These are phyloP conservation scores for Oxystoma pomonae DNA, from an alignment of 2,888 invertebrate genomes.

Conservation along the genomic window DNA sequence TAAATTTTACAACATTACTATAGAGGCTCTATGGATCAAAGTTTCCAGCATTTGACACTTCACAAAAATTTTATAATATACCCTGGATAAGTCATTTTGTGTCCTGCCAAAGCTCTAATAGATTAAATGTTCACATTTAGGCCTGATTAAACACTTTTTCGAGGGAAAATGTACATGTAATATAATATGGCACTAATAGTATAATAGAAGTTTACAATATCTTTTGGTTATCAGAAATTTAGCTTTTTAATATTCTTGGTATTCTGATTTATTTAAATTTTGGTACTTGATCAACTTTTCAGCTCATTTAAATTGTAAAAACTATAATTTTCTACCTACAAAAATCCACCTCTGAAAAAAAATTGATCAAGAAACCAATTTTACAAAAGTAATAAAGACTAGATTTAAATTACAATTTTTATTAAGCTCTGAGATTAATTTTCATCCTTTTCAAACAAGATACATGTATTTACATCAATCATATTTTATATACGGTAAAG, in stretches of 20 bases:
- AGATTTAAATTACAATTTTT: not conserved
- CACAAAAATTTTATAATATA: no score
- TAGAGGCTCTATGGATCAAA: not conserved
- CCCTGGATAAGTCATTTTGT: not conserved
- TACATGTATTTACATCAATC: not conserved
- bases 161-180: not conserved
- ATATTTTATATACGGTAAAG: not conserved
- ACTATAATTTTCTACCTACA: no score
- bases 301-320: no score
- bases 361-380: not conserved
- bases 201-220: not conserved
- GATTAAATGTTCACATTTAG: not conserved
- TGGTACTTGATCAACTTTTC: no score
- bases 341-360: no score
- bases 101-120: not conserved
- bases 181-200: not conserved
- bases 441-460: not conserved
- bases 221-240: no score
- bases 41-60: no score
- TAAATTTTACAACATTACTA: not conserved
- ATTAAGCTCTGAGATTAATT: not conserved
- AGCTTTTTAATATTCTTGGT: no score
- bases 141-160: not conserved
- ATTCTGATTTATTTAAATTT: no score
- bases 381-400: not conserved